These are phyloP conservation scores for Cabera pusaria DNA, from an alignment of 2,888 invertebrate genomes.

Conservation along the genomic window DNA sequence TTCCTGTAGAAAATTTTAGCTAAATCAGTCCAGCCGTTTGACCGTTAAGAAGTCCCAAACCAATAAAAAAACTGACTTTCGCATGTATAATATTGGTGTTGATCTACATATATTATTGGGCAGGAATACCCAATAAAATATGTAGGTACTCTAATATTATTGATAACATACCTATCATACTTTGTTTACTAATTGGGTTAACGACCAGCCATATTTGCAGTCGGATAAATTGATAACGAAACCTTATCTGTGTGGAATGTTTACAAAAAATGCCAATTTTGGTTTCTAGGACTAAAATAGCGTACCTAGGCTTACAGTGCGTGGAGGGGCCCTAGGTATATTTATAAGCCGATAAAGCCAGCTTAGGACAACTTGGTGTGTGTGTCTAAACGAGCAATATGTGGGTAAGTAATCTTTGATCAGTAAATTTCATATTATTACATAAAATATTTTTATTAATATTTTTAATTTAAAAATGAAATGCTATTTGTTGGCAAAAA, in stretches of 20 bases:
- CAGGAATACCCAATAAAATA: no score
- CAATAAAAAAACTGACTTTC: no score
- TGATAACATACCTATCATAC: constrained; percentile 2
- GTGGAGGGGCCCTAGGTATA: constrained; percentile 67
- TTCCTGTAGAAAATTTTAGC: no score
- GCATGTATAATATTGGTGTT: no score
- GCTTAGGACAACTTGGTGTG: constrained; percentile 43
- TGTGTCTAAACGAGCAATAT: constrained; percentile 46
- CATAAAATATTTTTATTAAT: no score
- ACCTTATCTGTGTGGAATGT: constrained; percentile 25
- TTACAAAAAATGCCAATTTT: constrained; percentile 5
- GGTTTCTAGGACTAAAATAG: constrained; percentile 13
- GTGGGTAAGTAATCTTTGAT: constrained; percentile 45
- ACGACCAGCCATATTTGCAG: constrained; percentile 10
- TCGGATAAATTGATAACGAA: constrained; percentile 10
- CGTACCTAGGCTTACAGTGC: constrained; percentile 31
- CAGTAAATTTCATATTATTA: not conserved
- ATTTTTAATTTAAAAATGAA: no score
- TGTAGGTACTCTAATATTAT: constrained; percentile 7
- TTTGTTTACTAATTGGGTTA: constrained; percentile 10
- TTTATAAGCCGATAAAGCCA: constrained; percentile 59
- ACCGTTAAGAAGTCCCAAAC: no score
- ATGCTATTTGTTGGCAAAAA: no score
- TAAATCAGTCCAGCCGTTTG: no score
- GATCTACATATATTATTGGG: no score